These are phyloP conservation scores for Chironex yamaguchii DNA, from an alignment of 30 jellyfish, hydroid and myxozoan species.

Conservation along the genomic window DNA sequence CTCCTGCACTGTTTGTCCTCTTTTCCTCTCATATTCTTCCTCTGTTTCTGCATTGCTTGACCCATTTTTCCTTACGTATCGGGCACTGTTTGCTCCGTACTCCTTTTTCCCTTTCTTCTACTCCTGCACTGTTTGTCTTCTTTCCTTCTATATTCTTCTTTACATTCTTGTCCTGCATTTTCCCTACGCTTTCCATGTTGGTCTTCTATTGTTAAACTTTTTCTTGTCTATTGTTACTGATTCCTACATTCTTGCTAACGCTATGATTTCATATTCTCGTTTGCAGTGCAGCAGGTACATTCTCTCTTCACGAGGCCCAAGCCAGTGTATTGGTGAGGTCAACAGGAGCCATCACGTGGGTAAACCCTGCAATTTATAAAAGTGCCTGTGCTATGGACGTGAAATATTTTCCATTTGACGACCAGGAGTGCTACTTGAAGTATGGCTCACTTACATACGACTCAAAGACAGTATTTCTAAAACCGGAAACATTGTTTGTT, in stretches of 20 bases:
- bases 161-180: too few species aligned
- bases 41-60: too few species aligned
- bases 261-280: background rate
- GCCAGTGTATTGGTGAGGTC: constrained; percentile 62
- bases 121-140: too few species aligned
- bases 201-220: too few species aligned
- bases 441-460: constrained; percentile 82
- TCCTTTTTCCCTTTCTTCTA: too few species aligned
- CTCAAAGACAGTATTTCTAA: constrained; percentile 13
- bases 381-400: constrained; percentile 74
- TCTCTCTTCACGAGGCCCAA: constrained; percentile 76
- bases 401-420: constrained; percentile 78
- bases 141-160: too few species aligned
- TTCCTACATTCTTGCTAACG: background rate
- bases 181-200: too few species aligned
- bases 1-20: too few species aligned
- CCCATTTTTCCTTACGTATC: too few species aligned
- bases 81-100: too few species aligned
- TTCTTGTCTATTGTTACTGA: background rate
- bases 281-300: constrained; percentile 80
- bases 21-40: too few species aligned
- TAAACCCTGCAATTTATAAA: constrained; percentile 76
- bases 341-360: constrained; percentile 65
- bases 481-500: constrained; percentile 20
- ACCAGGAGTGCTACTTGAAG: constrained; percentile 63